phyloP scores from a whole-genome alignment of 2,888 invertebrate genomes.

The Hirtodrosophila cameraria region DNA sequence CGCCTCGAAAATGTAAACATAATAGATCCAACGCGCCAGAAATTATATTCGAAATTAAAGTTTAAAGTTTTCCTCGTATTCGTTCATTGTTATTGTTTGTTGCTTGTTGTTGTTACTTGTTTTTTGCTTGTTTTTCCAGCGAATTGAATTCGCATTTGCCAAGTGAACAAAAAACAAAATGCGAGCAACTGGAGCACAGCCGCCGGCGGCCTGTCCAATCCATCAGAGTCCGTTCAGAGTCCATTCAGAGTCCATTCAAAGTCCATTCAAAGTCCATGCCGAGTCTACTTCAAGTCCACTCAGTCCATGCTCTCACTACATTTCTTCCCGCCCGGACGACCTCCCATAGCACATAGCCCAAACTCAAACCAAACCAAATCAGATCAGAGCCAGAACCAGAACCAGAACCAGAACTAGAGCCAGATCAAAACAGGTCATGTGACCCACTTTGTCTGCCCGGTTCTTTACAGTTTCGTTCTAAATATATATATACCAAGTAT shows the following conservation, averaged over 20 bases:
- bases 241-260: neutral
- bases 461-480: conserved; percentile 23
- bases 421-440: conserved; percentile 52
- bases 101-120: conserved; percentile 13
- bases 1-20: conserved; percentile 22
- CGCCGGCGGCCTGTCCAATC: conserved; percentile 8
- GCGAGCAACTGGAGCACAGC: conserved; percentile 58
- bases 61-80: conserved; percentile 38
- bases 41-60: conserved; percentile 33
- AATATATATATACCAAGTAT: conserved; percentile 5
- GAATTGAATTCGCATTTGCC: conserved; percentile 53
- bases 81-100: conserved; percentile 13
- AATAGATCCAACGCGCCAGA: conserved; percentile 24
- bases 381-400: too few species aligned
- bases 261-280: neutral
- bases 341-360: neutral
- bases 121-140: conserved; percentile 24
- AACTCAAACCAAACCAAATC: too few species aligned
- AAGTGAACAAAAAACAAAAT: too few species aligned
- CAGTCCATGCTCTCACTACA: neutral
- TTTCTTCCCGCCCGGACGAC: conserved; percentile 1
- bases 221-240: neutral
- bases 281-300: too few species aligned
- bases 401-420: conserved; percentile 5
- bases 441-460: conserved; percentile 60